Evolutionary conservation across 2,113 vertebrate genomes (phyloP).

Genomic region (Euleptes europaea): DNA sequence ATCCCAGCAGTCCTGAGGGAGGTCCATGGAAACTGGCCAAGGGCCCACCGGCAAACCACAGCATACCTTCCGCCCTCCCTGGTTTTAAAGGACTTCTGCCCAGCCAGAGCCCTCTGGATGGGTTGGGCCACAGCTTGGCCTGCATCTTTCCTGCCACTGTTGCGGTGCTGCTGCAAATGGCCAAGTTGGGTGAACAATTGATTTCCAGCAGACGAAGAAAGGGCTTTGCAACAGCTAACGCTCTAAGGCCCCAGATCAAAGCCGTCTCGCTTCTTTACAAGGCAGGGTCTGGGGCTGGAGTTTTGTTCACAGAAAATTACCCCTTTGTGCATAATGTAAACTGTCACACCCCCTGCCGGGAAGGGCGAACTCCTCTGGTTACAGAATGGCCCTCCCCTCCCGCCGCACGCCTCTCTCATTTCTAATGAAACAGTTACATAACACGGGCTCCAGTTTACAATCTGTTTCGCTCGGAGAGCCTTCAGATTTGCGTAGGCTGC

Average conservation of each 20-base stretch:
- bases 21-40: too few species aligned
- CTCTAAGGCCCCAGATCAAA: slow-evolving; percentile 54
- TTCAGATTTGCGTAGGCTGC: slow-evolving; percentile 21
- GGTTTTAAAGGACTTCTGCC: background rate
- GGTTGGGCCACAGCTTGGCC: slow-evolving; percentile 12
- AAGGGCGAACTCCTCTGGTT: slow-evolving; percentile 25
- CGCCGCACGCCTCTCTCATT: slow-evolving; percentile 36
- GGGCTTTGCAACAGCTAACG: background rate
- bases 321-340: slow-evolving; percentile 25
- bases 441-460: slow-evolving; percentile 26
- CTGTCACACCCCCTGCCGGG: slow-evolving; percentile 48
- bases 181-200: slow-evolving; percentile 26
- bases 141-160: background rate
- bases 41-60: background rate
- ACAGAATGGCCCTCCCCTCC: slow-evolving; percentile 30
- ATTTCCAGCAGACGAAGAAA: slow-evolving; percentile 53
- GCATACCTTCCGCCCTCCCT: background rate
- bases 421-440: slow-evolving; percentile 57
- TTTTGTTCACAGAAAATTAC: slow-evolving; percentile 36
- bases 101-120: background rate
- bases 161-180: slow-evolving; percentile 8
- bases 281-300: slow-evolving; percentile 20
- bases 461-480: slow-evolving; percentile 9
- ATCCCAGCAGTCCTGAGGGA: too few species aligned
- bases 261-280: slow-evolving; percentile 19